Base-by-base conservation (phyloP, 2,888 invertebrate genomes). In the Junonia oenone region DNA sequence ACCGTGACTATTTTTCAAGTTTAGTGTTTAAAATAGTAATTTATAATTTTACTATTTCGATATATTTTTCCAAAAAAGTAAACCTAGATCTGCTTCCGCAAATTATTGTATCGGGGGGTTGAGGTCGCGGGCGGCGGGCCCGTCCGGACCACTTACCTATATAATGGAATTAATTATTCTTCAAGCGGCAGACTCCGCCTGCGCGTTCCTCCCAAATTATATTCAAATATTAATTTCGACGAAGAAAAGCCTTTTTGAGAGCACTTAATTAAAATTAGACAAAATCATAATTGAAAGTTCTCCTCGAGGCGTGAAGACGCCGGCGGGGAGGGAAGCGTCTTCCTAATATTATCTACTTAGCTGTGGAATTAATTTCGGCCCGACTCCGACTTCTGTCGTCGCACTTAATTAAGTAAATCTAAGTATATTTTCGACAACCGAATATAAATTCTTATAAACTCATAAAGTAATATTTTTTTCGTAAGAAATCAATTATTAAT, bases 271-370 rank as follows among this genome's bases (percentile, higher is more conserved):
- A 89, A 90, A 89, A 89, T 90, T 89, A 89, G 88, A 89, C 88
- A 87, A 90, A 90, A 89, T 90, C 85, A 86, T 90, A 90, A 90
- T 89, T 90, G 90, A 90, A 90, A 87, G 86, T 90, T 89, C 87
- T 87, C 84, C 85, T 88, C 78, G 84, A 87, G 89, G 89, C 88
- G 90, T 81, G 86, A 87, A 86, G 85, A 81, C 81, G 82, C 73
- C 66, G 68, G 63, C 59, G 61, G 76, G 79, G 72, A 73, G 77
- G 72, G 73, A 75, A 74, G 80, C 79, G 72, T 74, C 76, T 76
- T 78, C 72, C 80, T 81, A 83, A 82, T 83, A 83, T 89, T 90
- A 90, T 88, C 87, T 85, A 88, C 87, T 88, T 88, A 87, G 82
- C 76, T 73, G 75, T 70, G 72, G 82, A 86, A 88, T 87, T 88